Conservation (phyloP, 30 jellyfish, hydroid and myxozoan species). For the Phacellophora camtschatica region DNA sequence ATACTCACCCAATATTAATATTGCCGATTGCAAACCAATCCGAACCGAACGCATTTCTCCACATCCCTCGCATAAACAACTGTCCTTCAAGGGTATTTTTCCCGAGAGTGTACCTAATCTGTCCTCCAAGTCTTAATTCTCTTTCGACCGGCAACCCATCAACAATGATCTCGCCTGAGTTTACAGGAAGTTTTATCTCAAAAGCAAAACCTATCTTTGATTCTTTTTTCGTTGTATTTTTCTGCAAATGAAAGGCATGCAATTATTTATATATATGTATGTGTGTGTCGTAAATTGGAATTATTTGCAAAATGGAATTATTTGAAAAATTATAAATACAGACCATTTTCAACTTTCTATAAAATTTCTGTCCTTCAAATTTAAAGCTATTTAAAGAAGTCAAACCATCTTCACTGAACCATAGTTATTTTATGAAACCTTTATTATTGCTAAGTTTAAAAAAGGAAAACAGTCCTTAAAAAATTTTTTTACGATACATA, state of each 20-base stretch:
- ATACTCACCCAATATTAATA: slow-evolving; percentile 81
- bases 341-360: too few species aligned
- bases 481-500: too few species aligned
- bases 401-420: too few species aligned
- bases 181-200: slow-evolving; percentile 83
- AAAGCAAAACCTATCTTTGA: slow-evolving; percentile 75
- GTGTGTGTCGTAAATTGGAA: too few species aligned
- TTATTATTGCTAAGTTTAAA: too few species aligned
- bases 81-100: slow-evolving; percentile 67
- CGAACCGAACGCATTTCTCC: slow-evolving; percentile 97
- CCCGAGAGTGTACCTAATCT: slow-evolving; percentile 74
- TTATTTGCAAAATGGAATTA: too few species aligned
- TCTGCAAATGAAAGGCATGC: slow-evolving; percentile 13
- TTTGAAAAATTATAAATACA: too few species aligned
- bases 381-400: too few species aligned
- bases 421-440: too few species aligned
- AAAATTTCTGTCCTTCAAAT: too few species aligned
- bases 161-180: slow-evolving; percentile 72
- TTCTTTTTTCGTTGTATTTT: slow-evolving; percentile 75
- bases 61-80: slow-evolving; percentile 94
- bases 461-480: too few species aligned
- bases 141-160: slow-evolving; percentile 78
- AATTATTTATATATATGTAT: too few species aligned
- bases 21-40: slow-evolving; percentile 94
- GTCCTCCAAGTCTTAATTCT: slow-evolving; percentile 83